Percentiles rank a stretch among this genome's conserved stretches.
Conservation (phyloP, 2,888 invertebrate genomes). For the Nephrotoma guestfalica region DNA sequence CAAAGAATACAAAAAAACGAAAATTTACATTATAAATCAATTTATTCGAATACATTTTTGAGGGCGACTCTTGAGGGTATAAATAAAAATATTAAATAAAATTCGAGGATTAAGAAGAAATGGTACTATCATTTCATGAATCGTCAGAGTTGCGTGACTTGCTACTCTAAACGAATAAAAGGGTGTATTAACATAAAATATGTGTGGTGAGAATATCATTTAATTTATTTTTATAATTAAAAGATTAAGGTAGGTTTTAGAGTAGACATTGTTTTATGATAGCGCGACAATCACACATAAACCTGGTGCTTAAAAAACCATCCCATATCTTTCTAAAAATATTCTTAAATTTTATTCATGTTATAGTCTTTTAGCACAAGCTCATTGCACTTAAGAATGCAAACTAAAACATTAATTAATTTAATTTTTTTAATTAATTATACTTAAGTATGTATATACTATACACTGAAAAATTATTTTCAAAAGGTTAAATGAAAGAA, state of each 20-base stretch:
- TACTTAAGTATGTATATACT: not conserved
- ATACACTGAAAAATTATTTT: not conserved
- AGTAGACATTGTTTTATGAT: not conserved
- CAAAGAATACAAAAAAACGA: not conserved
- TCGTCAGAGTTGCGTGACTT: not conserved
- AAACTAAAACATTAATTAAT: not conserved
- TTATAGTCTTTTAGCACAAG: no score
- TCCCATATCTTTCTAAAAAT: not conserved
- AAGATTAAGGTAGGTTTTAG: not conserved
- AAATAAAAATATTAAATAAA: not conserved
- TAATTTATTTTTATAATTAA: not conserved
- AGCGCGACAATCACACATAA: not conserved
- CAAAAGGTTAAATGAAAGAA: not conserved
- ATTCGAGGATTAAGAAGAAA: not conserved
- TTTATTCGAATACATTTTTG: not conserved
- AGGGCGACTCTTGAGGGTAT: not conserved
- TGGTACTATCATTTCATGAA: not conserved
- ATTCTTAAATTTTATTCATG: not conserved
- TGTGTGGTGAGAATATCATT: not conserved
- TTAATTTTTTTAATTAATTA: not conserved
- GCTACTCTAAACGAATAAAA: not conserved
- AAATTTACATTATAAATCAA: not conserved
- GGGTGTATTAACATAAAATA: not conserved
- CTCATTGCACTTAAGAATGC: not conserved
- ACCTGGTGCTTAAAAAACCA: not conserved